Percentiles rank a stretch among this genome's conserved stretches.
Evolutionary conservation across 2,888 invertebrate species (phyloP).

Genomic region (Scaptomyza tumidula): DNA sequence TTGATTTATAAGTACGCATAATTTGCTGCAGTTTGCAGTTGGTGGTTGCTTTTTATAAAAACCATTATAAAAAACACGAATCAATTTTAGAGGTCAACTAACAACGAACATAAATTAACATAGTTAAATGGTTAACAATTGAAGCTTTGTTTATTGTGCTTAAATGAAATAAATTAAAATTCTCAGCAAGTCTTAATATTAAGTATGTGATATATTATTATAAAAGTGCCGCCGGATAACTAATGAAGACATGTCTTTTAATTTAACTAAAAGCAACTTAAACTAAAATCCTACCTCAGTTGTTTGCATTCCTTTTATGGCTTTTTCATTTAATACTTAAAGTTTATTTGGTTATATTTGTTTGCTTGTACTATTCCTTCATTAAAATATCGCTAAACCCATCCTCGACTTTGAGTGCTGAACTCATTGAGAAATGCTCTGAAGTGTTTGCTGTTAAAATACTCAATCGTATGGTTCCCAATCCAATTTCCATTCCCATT

Average conservation of each 20-base stretch:
- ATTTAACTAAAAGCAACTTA: too few relatives aligned
- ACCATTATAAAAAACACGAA: conserved; percentile 14
- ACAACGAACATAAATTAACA: not conserved
- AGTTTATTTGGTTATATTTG: conserved; percentile 56
- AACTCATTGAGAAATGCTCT: conserved; percentile 56
- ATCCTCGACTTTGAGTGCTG: conserved; percentile 42
- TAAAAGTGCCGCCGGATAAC: not conserved
- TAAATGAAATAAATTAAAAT: too few relatives aligned
- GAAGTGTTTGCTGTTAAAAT: conserved; percentile 52
- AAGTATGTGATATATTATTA: not conserved
- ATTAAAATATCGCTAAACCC: conserved; percentile 45
- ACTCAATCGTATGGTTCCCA: conserved; percentile 1
- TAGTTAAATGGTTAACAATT: not conserved
- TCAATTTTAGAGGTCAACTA: conserved; percentile 27
- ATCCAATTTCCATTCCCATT: conserved; percentile 1
- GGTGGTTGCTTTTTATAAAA: conserved; percentile 29
- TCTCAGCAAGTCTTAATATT: not conserved
- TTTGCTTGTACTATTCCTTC: conserved; percentile 43
- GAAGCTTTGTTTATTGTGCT: not conserved
- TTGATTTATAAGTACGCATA: conserved; percentile 74
- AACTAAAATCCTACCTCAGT: not conserved
- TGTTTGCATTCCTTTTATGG: conserved; percentile 15
- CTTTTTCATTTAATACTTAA: conserved; percentile 14
- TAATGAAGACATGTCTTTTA: not conserved
- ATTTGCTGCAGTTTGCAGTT: conserved; percentile 52